phyloP scores from a whole-genome alignment of 2,113 vertebrate species.

The Heterocephalus glaber region DNA sequence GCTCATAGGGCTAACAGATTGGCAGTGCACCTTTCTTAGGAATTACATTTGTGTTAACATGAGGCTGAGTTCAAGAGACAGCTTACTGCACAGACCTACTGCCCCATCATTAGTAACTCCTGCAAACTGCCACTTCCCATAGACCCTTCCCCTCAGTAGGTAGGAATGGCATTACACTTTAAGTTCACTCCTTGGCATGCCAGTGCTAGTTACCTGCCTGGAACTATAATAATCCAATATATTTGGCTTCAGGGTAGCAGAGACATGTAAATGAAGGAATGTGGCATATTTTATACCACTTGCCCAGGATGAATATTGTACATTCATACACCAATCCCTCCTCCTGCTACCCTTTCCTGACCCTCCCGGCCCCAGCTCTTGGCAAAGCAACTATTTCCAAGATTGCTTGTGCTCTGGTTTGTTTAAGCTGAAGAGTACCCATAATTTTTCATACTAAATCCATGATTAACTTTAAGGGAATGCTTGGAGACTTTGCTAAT shows the following conservation, averaged over 20 bases:
- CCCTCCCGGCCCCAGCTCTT: not conserved
- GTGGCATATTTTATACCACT: not conserved
- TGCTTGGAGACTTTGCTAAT: conserved; percentile 76
- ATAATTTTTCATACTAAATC: conserved; percentile 75
- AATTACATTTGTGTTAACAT: conserved; percentile 57
- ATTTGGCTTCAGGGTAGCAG: conserved; percentile 58
- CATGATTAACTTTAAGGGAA: conserved; percentile 75
- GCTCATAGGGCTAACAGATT: conserved; percentile 65
- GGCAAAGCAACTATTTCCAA: conserved; percentile 59
- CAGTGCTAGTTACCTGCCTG: conserved; percentile 72
- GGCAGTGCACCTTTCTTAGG: conserved; percentile 69
- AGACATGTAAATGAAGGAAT: not conserved
- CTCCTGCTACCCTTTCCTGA: not conserved
- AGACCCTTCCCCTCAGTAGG: conserved; percentile 61
- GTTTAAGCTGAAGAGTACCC: conserved; percentile 72
- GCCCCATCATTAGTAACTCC: not conserved
- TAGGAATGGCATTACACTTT: conserved; percentile 38
- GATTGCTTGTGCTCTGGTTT: conserved; percentile 60
- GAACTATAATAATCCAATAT: conserved; percentile 5
- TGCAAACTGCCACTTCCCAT: conserved; percentile 18
- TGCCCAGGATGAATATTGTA: not conserved
- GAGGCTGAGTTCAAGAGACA: not conserved
- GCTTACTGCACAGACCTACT: not conserved
- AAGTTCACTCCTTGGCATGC: conserved; percentile 65
- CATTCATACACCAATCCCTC: not conserved